Percentiles rank a stretch among this genome's conserved stretches.
These are phyloP conservation scores for Rallus limicola DNA, from an alignment of 2,113 vertebrate species.

Conservation along the genomic window DNA sequence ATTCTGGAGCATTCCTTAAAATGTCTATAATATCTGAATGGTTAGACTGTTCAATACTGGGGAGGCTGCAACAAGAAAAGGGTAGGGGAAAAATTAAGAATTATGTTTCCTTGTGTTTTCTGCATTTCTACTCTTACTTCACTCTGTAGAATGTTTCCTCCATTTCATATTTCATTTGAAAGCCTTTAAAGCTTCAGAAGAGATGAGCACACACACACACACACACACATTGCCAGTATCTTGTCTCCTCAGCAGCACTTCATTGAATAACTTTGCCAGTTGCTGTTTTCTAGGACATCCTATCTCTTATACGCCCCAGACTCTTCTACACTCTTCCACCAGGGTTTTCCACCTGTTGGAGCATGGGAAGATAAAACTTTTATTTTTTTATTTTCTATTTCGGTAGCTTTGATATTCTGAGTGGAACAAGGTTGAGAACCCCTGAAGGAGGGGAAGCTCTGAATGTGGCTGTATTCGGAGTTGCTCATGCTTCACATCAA, in stretches of 20 bases:
- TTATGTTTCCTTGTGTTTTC: neutral
- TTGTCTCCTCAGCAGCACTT: neutral
- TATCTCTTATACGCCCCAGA: neutral
- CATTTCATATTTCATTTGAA: neutral
- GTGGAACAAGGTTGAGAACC: constrained; percentile 13
- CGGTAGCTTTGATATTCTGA: constrained; percentile 15
- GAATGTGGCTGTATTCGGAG: constrained; percentile 16
- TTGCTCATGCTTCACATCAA: constrained; percentile 39
- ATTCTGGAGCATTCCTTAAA: neutral
- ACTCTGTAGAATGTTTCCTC: neutral
- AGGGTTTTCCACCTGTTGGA: neutral
- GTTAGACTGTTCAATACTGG: neutral
- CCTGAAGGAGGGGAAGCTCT: constrained; percentile 15
- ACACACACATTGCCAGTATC: neutral
- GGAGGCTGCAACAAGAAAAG: neutral
- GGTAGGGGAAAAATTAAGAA: neutral
- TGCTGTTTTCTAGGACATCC: neutral
- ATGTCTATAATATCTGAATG: neutral
- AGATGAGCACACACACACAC: neutral
- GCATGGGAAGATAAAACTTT: neutral
- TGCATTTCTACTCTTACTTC: neutral
- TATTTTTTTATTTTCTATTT: neutral
- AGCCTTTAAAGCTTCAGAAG: neutral
- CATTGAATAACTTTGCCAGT: neutral
- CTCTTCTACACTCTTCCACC: neutral